Percentiles rank a stretch among this genome's conserved stretches.
Conservation (phyloP, 37 sponge, comb jelly and placozoan genomes). For the Eunapius fragilis region DNA sequence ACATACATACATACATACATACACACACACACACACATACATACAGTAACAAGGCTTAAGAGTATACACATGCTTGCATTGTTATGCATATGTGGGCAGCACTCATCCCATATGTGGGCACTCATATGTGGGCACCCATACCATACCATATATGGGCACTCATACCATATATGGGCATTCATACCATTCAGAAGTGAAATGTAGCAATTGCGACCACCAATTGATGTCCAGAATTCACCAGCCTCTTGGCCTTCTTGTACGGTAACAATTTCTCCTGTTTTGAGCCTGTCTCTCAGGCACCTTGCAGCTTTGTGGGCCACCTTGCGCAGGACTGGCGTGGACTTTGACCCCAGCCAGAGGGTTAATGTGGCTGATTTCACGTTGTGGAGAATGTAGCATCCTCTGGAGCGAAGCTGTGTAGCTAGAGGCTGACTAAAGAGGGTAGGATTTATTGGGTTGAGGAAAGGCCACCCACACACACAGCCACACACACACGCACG, state of each 20-base stretch:
- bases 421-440: constrained; percentile 20
- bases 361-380: constrained; percentile 15
- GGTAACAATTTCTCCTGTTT: constrained; percentile 26
- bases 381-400: constrained; percentile 71
- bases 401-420: constrained; percentile 53
- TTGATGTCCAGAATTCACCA: constrained; percentile 50
- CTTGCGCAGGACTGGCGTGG: constrained; percentile 25
- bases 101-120: background rate
- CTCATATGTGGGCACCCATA: no score
- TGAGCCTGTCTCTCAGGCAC: constrained; percentile 42
- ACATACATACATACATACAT: no score
- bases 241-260: constrained; percentile 70
- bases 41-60: no score
- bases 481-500: constrained; percentile 12
- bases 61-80: no score
- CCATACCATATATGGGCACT: no score
- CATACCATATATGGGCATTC: background rate
- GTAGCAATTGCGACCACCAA: constrained; percentile 54
- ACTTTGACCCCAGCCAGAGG: constrained; percentile 69
- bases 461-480: background rate
- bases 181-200: constrained; percentile 41
- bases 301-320: constrained; percentile 37
- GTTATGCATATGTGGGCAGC: no score
- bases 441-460: constrained; percentile 6
- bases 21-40: no score